Evolutionary conservation across 2,888 invertebrate genomes (phyloP).

Genomic region (Erebia ligea): DNA sequence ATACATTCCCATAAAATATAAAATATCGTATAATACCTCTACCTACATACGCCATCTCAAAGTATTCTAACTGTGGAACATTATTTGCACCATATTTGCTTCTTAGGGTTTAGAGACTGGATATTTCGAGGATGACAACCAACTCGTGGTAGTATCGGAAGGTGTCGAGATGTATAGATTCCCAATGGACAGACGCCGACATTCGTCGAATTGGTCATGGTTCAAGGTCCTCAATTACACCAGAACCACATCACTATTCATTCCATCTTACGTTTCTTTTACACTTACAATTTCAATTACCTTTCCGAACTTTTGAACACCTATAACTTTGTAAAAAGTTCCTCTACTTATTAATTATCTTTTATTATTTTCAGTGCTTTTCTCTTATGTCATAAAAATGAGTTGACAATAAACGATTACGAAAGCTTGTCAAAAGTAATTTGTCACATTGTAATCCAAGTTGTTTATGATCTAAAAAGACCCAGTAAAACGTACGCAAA

Average conservation of each 20-base stretch:
- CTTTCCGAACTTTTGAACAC: background rate
- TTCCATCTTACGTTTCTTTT: constrained; percentile 69
- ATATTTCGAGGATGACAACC: constrained; percentile 84
- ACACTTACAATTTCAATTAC: constrained; percentile 5
- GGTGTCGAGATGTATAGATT: constrained; percentile 86
- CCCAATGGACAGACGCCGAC: constrained; percentile 83
- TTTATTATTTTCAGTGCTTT: constrained; percentile 31
- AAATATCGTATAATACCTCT: background rate
- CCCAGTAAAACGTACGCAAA: no score
- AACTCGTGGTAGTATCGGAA: constrained; percentile 84
- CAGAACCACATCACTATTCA: constrained; percentile 65
- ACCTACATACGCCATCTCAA: background rate
- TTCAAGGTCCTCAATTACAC: constrained; percentile 84
- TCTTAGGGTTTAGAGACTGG: constrained; percentile 83
- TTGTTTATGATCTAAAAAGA: background rate
- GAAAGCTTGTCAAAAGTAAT: constrained; percentile 15
- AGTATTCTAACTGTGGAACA: constrained; percentile 44
- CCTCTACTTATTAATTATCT: background rate
- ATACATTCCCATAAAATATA: background rate
- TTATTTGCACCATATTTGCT: constrained; percentile 72
- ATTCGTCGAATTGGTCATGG: constrained; percentile 87
- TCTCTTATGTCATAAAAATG: constrained; percentile 1
- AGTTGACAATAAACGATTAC: constrained; percentile 26
- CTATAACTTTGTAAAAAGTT: constrained; percentile 3
- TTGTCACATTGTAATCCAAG: background rate